Conservation (phyloP, 1,140 invertebrate genomes). For the Brachionus manjavacas region DNA sequence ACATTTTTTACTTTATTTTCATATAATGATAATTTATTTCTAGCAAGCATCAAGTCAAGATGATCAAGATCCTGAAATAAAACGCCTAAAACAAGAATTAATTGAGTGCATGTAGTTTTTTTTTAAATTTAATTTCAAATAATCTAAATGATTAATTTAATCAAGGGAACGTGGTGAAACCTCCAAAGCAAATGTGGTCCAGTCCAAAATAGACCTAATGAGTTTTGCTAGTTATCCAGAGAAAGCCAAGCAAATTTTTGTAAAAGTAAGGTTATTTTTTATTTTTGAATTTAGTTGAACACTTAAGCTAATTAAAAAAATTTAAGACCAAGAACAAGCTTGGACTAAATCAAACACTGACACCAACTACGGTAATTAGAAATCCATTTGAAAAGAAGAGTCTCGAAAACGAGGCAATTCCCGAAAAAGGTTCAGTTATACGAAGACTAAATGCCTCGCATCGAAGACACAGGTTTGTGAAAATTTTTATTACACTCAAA, state of each 20-base stretch:
- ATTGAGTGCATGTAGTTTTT: neutral
- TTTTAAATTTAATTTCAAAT: neutral
- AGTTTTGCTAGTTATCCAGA: conserved; percentile 38
- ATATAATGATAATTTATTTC: conserved; percentile 49
- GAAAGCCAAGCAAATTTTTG: conserved; percentile 39
- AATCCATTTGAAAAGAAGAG: neutral
- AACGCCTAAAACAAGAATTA: conserved; percentile 42
- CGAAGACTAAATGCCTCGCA: neutral
- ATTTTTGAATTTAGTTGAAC: neutral
- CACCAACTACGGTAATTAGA: neutral
- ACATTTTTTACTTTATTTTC: too few species aligned
- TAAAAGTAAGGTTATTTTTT: neutral
- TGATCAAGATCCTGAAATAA: conserved; percentile 46
- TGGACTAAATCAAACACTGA: neutral
- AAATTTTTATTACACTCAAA: neutral
- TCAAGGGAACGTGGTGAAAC: conserved; percentile 7
- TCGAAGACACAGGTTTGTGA: neutral
- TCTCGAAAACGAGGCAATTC: neutral
- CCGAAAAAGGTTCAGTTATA: neutral
- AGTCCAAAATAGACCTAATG: conserved; percentile 15
- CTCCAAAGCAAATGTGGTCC: neutral
- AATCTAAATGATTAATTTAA: neutral
- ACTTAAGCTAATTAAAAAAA: neutral
- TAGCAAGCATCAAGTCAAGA: conserved; percentile 62
- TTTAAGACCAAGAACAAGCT: conserved; percentile 12